Base-by-base conservation (phyloP, 2,113 vertebrate genomes). In the Nestor notabilis region DNA sequence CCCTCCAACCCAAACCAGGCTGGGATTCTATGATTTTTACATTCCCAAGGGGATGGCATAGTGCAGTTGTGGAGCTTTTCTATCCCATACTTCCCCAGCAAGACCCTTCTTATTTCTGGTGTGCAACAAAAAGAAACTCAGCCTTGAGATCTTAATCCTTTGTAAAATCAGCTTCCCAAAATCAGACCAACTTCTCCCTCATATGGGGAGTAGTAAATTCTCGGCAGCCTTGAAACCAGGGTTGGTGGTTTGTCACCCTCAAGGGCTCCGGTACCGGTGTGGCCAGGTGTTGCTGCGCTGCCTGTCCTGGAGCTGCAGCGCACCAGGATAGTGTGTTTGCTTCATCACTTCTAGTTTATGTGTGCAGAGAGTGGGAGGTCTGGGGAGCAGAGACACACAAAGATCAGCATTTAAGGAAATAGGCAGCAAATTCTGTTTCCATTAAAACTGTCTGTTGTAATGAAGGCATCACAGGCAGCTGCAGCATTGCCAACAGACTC, bases 91-190 rank as follows among this genome's bases (percentile, higher is more conserved):
- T 61, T 56, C 35, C 10, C 33, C 43, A 66, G 68, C 37, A 25
- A 83, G 72, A 77, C 25, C 53, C 29, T 70, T 43, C 52, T 65
- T 65, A 27, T 37, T 63, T 19, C 33, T 83, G 56, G 25, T 13
- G 14, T 21, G 58, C 27, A 13, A 33, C 55, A 8, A 58, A 92
- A 89, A 84, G 94, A 63, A 96, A 78, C 87, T 91, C 76, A 61
- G 72, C 87, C 84, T 94, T 68, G 89, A 82, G 93, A 87, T 89
- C 41, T 7, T 10, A 7, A 25, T 85, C 47, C 56, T 84, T 18
- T 16, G 11, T 25, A 24, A 50, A 66, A 6, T 56, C 44, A 15
- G 31, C 68, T 29, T 44, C 37, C 25, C 39, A 17, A 35, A 60
- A 65, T 13, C 39, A 31, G 41, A 71, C 17, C 19, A 27, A 2